Conservation (phyloP, 2,888 invertebrate genomes). For the Cylindroiulus punctatus region DNA sequence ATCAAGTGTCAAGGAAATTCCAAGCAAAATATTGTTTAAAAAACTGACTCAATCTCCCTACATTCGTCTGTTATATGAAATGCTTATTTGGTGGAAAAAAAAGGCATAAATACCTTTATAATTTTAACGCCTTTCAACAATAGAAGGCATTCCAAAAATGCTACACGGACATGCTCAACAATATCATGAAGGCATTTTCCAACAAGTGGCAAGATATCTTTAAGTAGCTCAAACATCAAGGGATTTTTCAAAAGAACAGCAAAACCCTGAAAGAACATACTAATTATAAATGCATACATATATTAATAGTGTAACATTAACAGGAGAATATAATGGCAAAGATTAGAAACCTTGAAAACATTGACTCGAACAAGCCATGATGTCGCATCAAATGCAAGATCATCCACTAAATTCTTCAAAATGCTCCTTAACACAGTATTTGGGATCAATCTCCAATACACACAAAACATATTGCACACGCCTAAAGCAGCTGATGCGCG, state of each 20-base stretch:
- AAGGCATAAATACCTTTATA: constrained; percentile 47
- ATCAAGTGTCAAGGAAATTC: background rate
- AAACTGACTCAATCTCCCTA: too few relatives aligned
- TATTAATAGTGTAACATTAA: background rate
- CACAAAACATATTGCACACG: constrained; percentile 30
- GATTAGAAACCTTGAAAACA: constrained; percentile 46
- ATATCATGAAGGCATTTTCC: constrained; percentile 48
- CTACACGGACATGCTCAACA: constrained; percentile 37
- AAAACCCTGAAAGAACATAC: constrained; percentile 25
- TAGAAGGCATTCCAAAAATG: constrained; percentile 44
- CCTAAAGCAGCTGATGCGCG: constrained; percentile 27
- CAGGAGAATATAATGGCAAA: background rate
- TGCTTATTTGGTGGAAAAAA: background rate
- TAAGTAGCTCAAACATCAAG: constrained; percentile 25
- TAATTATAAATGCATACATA: background rate
- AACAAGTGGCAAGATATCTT: constrained; percentile 44
- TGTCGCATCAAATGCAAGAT: constrained; percentile 53
- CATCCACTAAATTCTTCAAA: constrained; percentile 31
- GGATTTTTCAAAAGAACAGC: constrained; percentile 47
- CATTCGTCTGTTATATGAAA: background rate
- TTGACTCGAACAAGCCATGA: constrained; percentile 43
- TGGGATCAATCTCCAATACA: constrained; percentile 50
- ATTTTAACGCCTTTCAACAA: constrained; percentile 24
- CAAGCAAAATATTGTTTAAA: background rate
- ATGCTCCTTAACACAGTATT: constrained; percentile 12